Conservation (phyloP, 2,888 invertebrate species). For the Eugnorisma glareosa region DNA sequence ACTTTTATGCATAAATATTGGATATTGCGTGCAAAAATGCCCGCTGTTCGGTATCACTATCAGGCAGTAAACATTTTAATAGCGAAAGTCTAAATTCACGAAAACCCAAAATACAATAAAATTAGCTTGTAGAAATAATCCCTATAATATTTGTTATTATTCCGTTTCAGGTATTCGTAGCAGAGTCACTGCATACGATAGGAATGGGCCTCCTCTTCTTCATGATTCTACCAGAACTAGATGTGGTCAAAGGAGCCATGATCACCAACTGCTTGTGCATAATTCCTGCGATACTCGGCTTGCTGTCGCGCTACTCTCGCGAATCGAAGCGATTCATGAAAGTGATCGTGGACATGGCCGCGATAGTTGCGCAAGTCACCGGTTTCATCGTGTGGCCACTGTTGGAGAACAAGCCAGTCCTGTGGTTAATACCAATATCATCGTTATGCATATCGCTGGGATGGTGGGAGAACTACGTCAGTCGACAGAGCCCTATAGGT, state of each 20-base stretch:
- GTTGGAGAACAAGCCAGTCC: conserved; percentile 93
- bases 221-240: conserved; percentile 96
- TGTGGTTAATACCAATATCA: conserved; percentile 96
- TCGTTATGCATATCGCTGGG: conserved; percentile 96
- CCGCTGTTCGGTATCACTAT: conserved; percentile 4
- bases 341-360: conserved; percentile 95
- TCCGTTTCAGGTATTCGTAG: conserved; percentile 92
- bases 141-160: neutral
- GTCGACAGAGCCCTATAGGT: conserved; percentile 95
- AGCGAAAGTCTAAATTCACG: conserved; percentile 8
- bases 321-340: conserved; percentile 95
- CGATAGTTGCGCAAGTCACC: conserved; percentile 96
- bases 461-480: conserved; percentile 99
- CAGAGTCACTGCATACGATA: conserved; percentile 97
- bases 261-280: conserved; percentile 98
- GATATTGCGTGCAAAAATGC: conserved; percentile 22
- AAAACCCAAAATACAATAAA: neutral
- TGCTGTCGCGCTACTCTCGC: conserved; percentile 95
- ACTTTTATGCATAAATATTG: conserved; percentile 20
- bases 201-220: conserved; percentile 97
- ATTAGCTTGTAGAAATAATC: neutral
- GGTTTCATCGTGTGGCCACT: conserved; percentile 98
- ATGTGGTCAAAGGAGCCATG: conserved; percentile 98
- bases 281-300: conserved; percentile 94
- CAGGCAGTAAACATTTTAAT: conserved; percentile 3